Conservation (phyloP, 2,888 invertebrate genomes). For the Dasysyrphus tricinctus region DNA sequence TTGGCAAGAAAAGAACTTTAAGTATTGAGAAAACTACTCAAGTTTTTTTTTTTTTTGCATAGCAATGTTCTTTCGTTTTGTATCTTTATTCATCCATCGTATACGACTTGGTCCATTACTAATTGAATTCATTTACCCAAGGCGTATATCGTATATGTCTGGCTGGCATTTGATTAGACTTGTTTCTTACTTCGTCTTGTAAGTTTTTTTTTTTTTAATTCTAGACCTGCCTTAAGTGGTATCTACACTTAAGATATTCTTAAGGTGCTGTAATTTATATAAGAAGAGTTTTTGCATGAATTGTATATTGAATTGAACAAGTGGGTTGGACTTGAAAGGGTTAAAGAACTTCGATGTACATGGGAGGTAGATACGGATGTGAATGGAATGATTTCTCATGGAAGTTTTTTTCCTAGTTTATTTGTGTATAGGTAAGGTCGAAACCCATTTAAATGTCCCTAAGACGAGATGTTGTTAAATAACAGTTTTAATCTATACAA, state of each 20-base stretch:
- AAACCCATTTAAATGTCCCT: too few relatives aligned
- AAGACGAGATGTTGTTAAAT: too few relatives aligned
- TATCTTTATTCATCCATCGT: background rate
- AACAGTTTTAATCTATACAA: too few relatives aligned
- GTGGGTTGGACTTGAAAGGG: conserved; percentile 2
- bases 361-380: background rate
- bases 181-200: background rate
- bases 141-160: conserved; percentile 30
- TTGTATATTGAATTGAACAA: background rate
- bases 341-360: background rate
- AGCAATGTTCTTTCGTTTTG: conserved; percentile 33
- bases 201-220: background rate
- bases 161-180: conserved; percentile 34
- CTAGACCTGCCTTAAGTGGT: conserved; percentile 56
- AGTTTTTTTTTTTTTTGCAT: background rate
- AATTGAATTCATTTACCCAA: conserved; percentile 66
- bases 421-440: too few relatives aligned
- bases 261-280: conserved; percentile 48
- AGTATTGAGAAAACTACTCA: conserved; percentile 22
- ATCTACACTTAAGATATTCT: conserved; percentile 63
- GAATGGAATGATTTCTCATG: too few relatives aligned
- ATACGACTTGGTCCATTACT: conserved; percentile 44
- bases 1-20: conserved; percentile 2
- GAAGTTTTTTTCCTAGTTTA: too few relatives aligned
- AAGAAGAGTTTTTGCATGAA: conserved; percentile 45